phyloP scores from a whole-genome alignment of 2,888 invertebrate species.

The Apamea anceps region DNA sequence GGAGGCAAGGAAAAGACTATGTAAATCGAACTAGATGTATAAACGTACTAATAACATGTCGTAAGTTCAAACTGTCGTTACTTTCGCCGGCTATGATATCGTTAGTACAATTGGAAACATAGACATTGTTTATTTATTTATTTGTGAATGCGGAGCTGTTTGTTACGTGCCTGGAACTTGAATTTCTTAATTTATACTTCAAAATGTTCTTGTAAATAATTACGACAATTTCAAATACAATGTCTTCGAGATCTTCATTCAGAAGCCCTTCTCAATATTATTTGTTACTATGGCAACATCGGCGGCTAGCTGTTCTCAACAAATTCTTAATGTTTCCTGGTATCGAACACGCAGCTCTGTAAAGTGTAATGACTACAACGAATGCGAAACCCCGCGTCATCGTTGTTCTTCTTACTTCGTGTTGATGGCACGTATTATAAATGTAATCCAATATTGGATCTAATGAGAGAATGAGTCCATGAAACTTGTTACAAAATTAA shows the following conservation, averaged over 20 bases:
- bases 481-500: background rate
- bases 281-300: background rate
- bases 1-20: constrained; percentile 71
- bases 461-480: background rate
- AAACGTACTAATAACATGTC: constrained; percentile 41
- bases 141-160: constrained; percentile 42
- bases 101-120: constrained; percentile 44
- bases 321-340: background rate
- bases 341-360: constrained; percentile 30
- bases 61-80: constrained; percentile 34
- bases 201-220: constrained; percentile 44
- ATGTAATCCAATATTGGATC: constrained; percentile 11
- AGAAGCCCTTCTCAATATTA: background rate
- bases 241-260: background rate
- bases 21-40: constrained; percentile 68
- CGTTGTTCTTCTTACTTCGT: background rate
- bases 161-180: background rate
- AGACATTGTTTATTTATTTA: constrained; percentile 45
- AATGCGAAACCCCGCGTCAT: constrained; percentile 44
- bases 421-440: constrained; percentile 18
- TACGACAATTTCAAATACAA: constrained; percentile 3
- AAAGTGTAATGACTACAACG: constrained; percentile 56
- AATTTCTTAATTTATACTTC: background rate
- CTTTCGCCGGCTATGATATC: constrained; percentile 45
- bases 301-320: background rate